These are phyloP conservation scores for Reticulitermes speratus DNA, from an alignment of 1,140 invertebrate genomes.

Conservation along the genomic window DNA sequence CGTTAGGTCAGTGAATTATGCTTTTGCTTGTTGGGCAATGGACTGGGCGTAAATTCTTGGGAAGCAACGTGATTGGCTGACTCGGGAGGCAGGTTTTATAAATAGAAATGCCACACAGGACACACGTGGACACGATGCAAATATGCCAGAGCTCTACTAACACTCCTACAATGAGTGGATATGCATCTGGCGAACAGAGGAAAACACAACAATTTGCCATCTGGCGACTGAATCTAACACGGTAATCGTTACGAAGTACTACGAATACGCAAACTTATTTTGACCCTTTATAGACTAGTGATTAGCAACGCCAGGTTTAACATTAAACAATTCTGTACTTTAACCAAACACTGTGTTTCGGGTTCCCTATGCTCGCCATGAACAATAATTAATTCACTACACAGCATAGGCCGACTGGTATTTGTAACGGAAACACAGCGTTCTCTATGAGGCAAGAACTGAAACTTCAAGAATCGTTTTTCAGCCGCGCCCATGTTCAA, in stretches of 20 bases:
- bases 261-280: neutral
- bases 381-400: too few species aligned
- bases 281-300: neutral
- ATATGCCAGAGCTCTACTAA: neutral
- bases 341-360: too few species aligned
- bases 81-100: conserved; percentile 17
- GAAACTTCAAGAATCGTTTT: too few species aligned
- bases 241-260: neutral
- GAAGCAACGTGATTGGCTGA: conserved; percentile 35
- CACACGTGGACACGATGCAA: neutral
- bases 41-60: neutral
- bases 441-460: too few species aligned
- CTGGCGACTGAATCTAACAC: neutral
- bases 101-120: neutral
- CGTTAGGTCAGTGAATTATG: too few species aligned
- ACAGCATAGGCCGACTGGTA: too few species aligned
- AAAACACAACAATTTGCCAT: neutral
- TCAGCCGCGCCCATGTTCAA: too few species aligned
- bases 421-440: too few species aligned
- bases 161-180: neutral
- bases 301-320: too few species aligned
- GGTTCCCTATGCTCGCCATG: too few species aligned
- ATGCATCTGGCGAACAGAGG: neutral
- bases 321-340: too few species aligned
- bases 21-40: neutral